Percentiles rank a stretch among this genome's conserved stretches.
phyloP scores from a whole-genome alignment of 2,888 invertebrate genomes.

The Netelia melanura region DNA sequence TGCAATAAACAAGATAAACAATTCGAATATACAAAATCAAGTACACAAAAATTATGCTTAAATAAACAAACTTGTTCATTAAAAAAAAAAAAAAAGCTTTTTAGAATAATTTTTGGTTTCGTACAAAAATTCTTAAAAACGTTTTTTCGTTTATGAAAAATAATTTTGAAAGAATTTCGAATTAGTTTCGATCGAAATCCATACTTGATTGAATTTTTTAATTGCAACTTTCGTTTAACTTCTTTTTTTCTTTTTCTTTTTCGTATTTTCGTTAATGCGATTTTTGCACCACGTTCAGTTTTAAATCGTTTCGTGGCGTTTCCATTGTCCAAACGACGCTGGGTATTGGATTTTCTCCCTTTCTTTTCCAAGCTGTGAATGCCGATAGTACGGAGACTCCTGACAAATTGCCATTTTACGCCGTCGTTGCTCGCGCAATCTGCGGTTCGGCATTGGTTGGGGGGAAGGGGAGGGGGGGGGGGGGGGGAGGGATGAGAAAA shows the following conservation, averaged over 20 bases:
- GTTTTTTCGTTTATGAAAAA: no score
- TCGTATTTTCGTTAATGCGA: background rate
- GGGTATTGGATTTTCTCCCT: slow-evolving; percentile 46
- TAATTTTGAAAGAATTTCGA: no score
- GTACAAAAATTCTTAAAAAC: background rate
- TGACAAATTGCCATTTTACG: slow-evolving; percentile 67
- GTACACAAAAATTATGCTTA: no score
- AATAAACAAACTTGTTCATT: no score
- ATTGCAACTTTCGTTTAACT: no score
- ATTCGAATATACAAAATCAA: background rate
- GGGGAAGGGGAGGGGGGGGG: no score
- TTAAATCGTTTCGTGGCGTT: background rate
- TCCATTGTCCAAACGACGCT: slow-evolving; percentile 42
- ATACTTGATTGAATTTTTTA: background rate
- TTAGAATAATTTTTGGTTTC: background rate
- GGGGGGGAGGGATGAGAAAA: background rate
- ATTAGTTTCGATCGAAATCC: no score
- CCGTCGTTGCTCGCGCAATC: slow-evolving; percentile 29
- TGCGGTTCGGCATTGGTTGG: background rate
- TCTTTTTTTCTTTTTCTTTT: background rate
- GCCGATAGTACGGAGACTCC: slow-evolving; percentile 56
- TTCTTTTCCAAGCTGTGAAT: slow-evolving; percentile 20
- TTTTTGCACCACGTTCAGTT: background rate
- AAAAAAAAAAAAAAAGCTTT: no score
- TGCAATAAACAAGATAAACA: background rate